A percentile compares a stretch with the other conserved stretches of the same genome.
Conservation (phyloP, 2,888 invertebrate species). For the Parnassius orleans region DNA sequence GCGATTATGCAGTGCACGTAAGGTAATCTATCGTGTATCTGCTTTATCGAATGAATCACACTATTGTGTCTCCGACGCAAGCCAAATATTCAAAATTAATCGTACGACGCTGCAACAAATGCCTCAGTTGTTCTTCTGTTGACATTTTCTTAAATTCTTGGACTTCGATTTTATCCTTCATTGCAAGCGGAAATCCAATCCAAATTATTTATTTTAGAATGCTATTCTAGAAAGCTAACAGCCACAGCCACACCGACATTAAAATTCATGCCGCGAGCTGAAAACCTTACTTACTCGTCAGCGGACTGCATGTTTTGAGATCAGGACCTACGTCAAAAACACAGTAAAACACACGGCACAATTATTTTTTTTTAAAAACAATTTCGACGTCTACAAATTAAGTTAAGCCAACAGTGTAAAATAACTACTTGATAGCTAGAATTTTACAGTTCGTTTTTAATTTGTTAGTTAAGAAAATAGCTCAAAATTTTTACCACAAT, state of each 20-base stretch:
- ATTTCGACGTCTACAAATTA: constrained; percentile 46
- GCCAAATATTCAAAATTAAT: constrained; percentile 57
- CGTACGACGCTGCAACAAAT: constrained; percentile 51
- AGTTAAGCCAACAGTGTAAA: constrained; percentile 47
- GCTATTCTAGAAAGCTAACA: constrained; percentile 67
- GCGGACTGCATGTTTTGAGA: constrained; percentile 79
- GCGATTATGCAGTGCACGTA: constrained; percentile 32
- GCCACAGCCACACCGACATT: constrained; percentile 67
- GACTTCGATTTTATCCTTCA: constrained; percentile 38
- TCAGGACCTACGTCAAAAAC: constrained; percentile 81
- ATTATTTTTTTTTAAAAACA: constrained; percentile 56
- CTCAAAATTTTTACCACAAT: constrained; percentile 70
- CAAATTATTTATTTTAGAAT: constrained; percentile 31
- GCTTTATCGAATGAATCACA: constrained; percentile 46
- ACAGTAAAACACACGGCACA: constrained; percentile 77
- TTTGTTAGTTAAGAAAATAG: constrained; percentile 69
- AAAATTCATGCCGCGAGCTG: constrained; percentile 68
- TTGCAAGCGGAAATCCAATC: constrained; percentile 58
- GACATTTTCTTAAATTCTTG: constrained; percentile 37
- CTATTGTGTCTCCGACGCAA: constrained; percentile 45
- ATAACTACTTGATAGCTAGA: constrained; percentile 53
- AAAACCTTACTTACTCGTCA: constrained; percentile 78
- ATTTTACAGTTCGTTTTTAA: constrained; percentile 45
- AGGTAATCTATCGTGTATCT: constrained; percentile 30
- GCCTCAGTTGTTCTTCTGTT: constrained; percentile 35